A percentile compares a stretch with the other conserved stretches of the same genome.
phyloP scores from a whole-genome alignment of 1,140 invertebrate genomes.

The Sesamia nonagrioides region DNA sequence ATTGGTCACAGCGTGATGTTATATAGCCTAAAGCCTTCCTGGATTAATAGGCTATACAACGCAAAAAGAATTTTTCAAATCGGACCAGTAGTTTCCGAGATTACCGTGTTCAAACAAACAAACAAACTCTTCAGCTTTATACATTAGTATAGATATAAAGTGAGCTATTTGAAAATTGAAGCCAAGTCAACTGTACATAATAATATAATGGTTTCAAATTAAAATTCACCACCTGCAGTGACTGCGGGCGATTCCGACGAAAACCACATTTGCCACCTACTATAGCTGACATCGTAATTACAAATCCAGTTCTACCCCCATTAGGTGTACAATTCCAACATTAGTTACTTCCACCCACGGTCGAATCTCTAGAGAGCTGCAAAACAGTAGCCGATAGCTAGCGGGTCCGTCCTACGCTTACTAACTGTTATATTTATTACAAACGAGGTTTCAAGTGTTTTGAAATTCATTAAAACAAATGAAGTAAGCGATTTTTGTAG shows the following conservation, averaged over 20 bases:
- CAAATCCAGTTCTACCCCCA: conserved; percentile 21
- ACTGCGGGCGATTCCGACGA: not conserved
- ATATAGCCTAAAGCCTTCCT: too few species aligned
- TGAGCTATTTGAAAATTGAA: not conserved
- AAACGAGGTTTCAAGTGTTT: not conserved
- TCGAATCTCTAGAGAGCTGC: not conserved
- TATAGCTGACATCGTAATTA: conserved; percentile 3
- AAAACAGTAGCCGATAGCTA: conserved; percentile 12
- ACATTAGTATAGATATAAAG: too few species aligned
- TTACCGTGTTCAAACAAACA: too few species aligned
- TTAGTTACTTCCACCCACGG: not conserved
- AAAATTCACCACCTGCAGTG: not conserved
- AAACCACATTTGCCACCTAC: conserved; percentile 26
- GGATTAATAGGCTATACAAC: too few species aligned
- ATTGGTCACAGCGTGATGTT: too few species aligned
- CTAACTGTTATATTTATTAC: not conserved
- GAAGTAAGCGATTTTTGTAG: not conserved
- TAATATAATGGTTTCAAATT: not conserved
- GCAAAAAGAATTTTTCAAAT: too few species aligned
- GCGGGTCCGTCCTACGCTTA: conserved; percentile 6
- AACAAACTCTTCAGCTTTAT: too few species aligned
- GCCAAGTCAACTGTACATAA: not conserved
- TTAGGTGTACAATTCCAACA: conserved; percentile 16
- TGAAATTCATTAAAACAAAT: not conserved
- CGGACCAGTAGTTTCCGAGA: too few species aligned